Evolutionary conservation across 92 coral and sea anemone species (phyloP).

Genomic region (Porites lobata): DNA sequence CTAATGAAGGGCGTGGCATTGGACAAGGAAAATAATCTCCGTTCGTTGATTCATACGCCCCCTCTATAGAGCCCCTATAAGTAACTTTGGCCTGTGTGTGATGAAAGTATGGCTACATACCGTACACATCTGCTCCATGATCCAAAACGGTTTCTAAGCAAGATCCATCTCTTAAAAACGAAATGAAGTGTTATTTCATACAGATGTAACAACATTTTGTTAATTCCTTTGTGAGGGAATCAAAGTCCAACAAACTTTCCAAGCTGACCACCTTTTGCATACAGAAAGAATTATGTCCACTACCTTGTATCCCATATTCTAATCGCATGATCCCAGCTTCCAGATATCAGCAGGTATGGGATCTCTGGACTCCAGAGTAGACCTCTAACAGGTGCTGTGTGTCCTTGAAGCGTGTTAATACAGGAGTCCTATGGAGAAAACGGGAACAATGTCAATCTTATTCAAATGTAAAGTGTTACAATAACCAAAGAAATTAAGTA

Average conservation of each 20-base stretch:
- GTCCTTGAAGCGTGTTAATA: slow-evolving; percentile 90
- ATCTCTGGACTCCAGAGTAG: slow-evolving; percentile 98
- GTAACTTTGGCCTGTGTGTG: no score
- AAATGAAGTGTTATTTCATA: no score
- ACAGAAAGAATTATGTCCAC: neutral
- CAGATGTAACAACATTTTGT: no score
- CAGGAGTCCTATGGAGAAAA: slow-evolving; percentile 78
- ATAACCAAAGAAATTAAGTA: no score
- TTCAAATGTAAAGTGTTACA: no score
- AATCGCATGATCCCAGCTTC: slow-evolving; percentile 98
- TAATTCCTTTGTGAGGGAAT: no score
- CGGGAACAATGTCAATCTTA: no score
- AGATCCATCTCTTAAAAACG: slow-evolving; percentile 72
- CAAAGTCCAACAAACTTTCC: no score
- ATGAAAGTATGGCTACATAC: slow-evolving; percentile 44
- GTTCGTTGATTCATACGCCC: no score
- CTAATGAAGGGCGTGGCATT: no score
- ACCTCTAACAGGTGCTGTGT: slow-evolving; percentile 93
- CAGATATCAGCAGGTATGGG: slow-evolving; percentile 91
- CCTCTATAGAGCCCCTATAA: no score
- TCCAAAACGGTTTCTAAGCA: slow-evolving; percentile 89
- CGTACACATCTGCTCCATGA: slow-evolving; percentile 99
- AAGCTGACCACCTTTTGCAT: neutral
- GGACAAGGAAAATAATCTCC: no score
- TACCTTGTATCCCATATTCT: slow-evolving; percentile 97